Conservation (phyloP, 2,888 invertebrate genomes). For the Hemistola chrysoprasaria region DNA sequence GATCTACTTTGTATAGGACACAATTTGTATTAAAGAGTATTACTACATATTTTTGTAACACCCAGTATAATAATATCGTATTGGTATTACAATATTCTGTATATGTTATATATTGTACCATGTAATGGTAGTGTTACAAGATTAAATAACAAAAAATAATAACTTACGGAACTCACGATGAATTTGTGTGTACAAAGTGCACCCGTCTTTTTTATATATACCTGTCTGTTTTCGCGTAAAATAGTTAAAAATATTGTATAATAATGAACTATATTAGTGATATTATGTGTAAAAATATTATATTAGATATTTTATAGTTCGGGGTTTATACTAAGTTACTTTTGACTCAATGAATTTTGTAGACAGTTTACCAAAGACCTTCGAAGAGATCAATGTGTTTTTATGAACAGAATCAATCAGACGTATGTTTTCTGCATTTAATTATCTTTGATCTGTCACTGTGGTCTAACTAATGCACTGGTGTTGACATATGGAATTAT, state of each 20-base stretch:
- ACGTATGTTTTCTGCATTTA: constrained; percentile 13
- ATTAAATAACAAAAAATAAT: constrained; percentile 3
- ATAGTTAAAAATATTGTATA: constrained; percentile 50
- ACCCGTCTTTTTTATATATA: constrained; percentile 20
- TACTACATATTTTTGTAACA: too few species aligned
- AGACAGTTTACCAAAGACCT: constrained; percentile 47
- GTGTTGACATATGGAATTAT: constrained; percentile 34
- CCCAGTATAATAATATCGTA: too few species aligned
- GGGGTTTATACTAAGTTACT: constrained; percentile 31
- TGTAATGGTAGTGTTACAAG: too few species aligned
- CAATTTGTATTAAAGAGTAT: too few species aligned
- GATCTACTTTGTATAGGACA: too few species aligned
- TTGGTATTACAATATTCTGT: too few species aligned
- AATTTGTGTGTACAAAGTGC: constrained; percentile 39
- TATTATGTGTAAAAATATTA: constrained; percentile 59
- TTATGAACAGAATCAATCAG: constrained; percentile 5
- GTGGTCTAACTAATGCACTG: constrained; percentile 23
- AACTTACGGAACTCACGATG: constrained; percentile 50
- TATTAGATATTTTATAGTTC: constrained; percentile 34
- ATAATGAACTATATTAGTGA: constrained; percentile 57
- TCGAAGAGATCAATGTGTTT: constrained; percentile 24
- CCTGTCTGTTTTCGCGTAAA: constrained; percentile 32
- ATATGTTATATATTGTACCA: too few species aligned
- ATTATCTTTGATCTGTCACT: constrained; percentile 3
- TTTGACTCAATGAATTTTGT: constrained; percentile 28